Percentiles rank a stretch among this genome's conserved stretches.
phyloP scores from a whole-genome alignment of 2,113 vertebrate species.

The Acrocephalus kingi region DNA sequence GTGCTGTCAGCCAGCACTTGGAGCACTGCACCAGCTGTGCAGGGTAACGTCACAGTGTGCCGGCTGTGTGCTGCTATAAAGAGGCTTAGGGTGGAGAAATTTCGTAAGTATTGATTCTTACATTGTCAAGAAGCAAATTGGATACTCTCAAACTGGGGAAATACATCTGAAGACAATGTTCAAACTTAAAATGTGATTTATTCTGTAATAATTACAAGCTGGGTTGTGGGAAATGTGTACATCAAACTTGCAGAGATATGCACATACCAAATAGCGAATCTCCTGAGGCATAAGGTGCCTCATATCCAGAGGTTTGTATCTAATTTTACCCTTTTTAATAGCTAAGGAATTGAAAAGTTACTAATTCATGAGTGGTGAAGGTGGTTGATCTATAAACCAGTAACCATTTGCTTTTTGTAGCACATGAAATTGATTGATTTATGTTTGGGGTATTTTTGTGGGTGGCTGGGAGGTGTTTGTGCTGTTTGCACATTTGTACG shows the following conservation, averaged over 20 bases:
- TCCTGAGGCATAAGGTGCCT: background rate
- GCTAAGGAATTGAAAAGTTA: background rate
- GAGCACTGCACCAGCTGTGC: background rate
- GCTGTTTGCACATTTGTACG: background rate
- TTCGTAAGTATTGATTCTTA: background rate
- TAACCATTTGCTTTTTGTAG: background rate
- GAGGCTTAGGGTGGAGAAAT: background rate
- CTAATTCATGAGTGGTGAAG: background rate
- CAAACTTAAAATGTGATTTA: background rate
- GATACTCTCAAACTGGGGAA: background rate
- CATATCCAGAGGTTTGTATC: background rate
- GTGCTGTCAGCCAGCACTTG: background rate
- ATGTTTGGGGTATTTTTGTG: no score
- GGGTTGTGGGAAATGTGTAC: background rate
- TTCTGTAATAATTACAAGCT: background rate
- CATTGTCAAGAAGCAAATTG: background rate
- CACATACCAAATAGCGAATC: background rate
- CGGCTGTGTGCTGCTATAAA: background rate
- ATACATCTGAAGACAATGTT: fast-evolving
- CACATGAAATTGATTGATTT: background rate
- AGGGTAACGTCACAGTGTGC: fast-evolving
- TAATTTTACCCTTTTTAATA: background rate
- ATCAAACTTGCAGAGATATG: background rate
- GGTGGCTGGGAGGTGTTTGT: background rate
- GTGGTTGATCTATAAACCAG: background rate